phyloP scores from a whole-genome alignment of 1,140 invertebrate genomes.

The Diorhabda sublineata region DNA sequence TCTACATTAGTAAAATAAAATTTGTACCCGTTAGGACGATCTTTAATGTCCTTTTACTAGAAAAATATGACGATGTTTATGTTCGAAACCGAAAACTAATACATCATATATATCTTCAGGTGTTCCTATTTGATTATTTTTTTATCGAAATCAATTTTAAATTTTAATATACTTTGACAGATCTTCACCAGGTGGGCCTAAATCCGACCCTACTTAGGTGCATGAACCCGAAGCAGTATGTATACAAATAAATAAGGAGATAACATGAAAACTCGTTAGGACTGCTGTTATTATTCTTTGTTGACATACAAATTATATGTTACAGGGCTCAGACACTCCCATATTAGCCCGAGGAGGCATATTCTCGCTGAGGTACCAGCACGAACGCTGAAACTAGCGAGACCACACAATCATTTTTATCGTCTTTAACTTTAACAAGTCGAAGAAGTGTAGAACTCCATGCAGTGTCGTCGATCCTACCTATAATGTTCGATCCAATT shows the following conservation, averaged over 20 bases:
- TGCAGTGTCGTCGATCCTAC: not conserved
- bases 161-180: too few species aligned
- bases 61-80: too few species aligned
- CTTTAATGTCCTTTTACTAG: too few species aligned
- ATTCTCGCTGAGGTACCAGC: conserved; percentile 12
- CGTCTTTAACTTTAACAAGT: conserved; percentile 9
- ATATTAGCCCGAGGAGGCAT: conserved; percentile 12
- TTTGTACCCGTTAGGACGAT: too few species aligned
- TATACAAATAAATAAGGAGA: conserved; percentile 38
- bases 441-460: not conserved
- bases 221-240: conserved; percentile 6
- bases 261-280: conserved; percentile 42
- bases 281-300: conserved; percentile 43
- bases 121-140: too few species aligned
- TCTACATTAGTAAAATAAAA: too few species aligned
- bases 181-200: not conserved
- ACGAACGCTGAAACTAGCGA: conserved; percentile 8
- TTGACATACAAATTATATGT: conserved; percentile 46
- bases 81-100: too few species aligned
- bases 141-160: not conserved
- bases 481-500: not conserved
- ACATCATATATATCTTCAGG: too few species aligned
- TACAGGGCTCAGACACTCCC: conserved; percentile 34
- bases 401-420: conserved; percentile 17
- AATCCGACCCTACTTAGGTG: not conserved